Evolutionary conservation across 2,888 invertebrate genomes (phyloP).

Genomic region (Entomobrya proxima): DNA sequence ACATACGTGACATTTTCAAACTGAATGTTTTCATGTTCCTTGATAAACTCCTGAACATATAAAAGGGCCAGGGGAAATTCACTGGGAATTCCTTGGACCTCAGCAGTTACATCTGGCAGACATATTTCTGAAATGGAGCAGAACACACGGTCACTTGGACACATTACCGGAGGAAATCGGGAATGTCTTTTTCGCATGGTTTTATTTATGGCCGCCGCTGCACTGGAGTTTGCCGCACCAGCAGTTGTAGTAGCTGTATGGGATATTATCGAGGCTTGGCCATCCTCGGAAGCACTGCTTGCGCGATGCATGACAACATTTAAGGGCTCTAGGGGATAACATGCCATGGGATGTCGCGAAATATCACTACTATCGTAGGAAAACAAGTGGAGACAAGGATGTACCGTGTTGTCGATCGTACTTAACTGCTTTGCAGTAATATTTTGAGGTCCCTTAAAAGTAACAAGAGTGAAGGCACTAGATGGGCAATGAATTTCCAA

Average conservation of each 20-base stretch:
- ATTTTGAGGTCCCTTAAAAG: conserved; percentile 42
- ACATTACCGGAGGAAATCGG: conserved; percentile 76
- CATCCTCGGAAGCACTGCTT: neutral
- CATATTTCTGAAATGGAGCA: conserved; percentile 77
- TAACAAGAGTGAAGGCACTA: conserved; percentile 40
- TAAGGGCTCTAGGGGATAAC: conserved; percentile 60
- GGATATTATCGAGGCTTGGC: neutral
- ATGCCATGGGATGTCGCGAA: conserved; percentile 42
- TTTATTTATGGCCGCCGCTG: conserved; percentile 24
- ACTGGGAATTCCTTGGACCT: conserved; percentile 77
- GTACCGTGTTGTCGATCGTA: conserved; percentile 27
- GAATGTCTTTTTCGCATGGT: conserved; percentile 37
- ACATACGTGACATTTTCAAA: conserved; percentile 18
- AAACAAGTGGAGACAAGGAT: conserved; percentile 60
- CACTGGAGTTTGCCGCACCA: neutral
- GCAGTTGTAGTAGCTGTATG: conserved; percentile 15
- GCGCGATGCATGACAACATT: conserved; percentile 46
- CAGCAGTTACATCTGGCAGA: conserved; percentile 72
- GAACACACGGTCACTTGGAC: conserved; percentile 77
- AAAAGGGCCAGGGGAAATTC: conserved; percentile 77
- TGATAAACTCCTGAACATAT: conserved; percentile 67
- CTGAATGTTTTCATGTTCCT: neutral
- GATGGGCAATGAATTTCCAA: conserved; percentile 39
- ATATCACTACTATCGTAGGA: conserved; percentile 54
- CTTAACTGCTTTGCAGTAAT: conserved; percentile 21